These are phyloP conservation scores for Campylomormyrus numenius DNA, from an alignment of 2,113 vertebrate species.

Conservation along the genomic window DNA sequence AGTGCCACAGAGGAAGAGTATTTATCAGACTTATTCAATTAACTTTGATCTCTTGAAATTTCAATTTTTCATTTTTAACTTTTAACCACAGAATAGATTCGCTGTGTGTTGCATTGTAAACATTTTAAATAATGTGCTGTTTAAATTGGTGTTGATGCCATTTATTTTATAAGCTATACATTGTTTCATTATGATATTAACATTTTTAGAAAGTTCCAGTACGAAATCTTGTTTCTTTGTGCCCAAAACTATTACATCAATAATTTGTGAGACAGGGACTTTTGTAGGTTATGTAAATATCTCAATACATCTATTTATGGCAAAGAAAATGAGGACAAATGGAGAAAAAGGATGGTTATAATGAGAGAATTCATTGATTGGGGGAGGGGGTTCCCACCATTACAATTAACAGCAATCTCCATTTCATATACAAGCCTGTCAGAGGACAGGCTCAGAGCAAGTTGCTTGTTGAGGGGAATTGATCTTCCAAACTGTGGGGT, in stretches of 20 bases:
- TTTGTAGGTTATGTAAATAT: not conserved
- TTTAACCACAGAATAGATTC: not conserved
- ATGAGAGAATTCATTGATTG: conserved; percentile 26
- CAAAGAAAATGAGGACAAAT: conserved; percentile 16
- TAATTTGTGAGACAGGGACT: not conserved
- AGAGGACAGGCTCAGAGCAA: conserved; percentile 30
- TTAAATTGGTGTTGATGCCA: not conserved
- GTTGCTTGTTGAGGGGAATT: conserved; percentile 50
- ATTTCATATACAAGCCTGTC: conserved; percentile 51
- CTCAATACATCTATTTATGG: not conserved
- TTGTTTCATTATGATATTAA: not conserved
- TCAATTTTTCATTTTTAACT: conserved; percentile 17
- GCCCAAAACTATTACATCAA: not conserved
- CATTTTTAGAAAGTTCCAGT: not conserved
- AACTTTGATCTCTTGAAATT: conserved; percentile 22
- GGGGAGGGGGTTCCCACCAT: conserved; percentile 1
- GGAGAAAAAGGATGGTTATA: not conserved
- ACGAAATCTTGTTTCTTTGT: not conserved
- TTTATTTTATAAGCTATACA: not conserved
- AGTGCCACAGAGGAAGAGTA: not conserved
- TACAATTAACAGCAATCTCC: conserved; percentile 42
- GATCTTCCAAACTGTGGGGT: conserved; percentile 57
- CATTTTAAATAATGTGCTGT: not conserved
- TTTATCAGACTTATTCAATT: conserved; percentile 23
- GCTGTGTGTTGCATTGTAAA: not conserved